phyloP scores from a whole-genome alignment of 2,888 invertebrate species.

The Ryuthela nishihirai region DNA sequence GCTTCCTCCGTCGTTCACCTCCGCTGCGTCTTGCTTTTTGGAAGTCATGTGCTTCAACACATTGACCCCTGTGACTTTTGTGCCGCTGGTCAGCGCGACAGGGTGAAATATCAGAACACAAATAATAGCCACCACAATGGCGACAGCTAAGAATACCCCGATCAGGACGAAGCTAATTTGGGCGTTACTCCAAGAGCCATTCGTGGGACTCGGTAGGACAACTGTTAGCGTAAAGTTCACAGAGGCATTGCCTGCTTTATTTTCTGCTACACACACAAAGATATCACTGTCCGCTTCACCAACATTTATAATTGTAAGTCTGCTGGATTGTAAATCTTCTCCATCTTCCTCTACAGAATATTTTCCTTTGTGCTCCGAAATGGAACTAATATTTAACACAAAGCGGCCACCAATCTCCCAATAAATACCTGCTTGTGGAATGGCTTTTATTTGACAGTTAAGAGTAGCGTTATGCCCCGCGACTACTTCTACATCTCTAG shows the following conservation, averaged over 20 bases:
- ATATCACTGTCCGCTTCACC: constrained; percentile 72
- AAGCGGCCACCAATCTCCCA: constrained; percentile 78
- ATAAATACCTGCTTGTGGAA: constrained; percentile 73
- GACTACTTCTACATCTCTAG: constrained; percentile 65
- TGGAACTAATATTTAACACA: constrained; percentile 16
- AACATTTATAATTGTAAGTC: constrained; percentile 72
- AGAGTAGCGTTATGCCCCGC: constrained; percentile 83
- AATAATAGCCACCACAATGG: constrained; percentile 57
- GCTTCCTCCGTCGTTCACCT: constrained; percentile 22
- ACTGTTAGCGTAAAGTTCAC: constrained; percentile 85
- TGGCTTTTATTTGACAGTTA: constrained; percentile 72
- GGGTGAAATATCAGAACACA: constrained; percentile 38
- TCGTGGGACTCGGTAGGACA: constrained; percentile 51
- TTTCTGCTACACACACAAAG: constrained; percentile 82
- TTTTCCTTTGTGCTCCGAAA: constrained; percentile 39
- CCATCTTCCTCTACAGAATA: constrained; percentile 9
- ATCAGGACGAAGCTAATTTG: constrained; percentile 68
- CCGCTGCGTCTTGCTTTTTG: constrained; percentile 29
- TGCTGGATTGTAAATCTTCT: constrained; percentile 55
- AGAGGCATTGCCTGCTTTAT: constrained; percentile 79
- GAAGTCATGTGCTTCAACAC: constrained; percentile 33
- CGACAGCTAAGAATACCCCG: constrained; percentile 61
- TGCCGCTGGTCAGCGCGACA: constrained; percentile 12
- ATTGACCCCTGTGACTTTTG: constrained; percentile 32
- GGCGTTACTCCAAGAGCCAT: constrained; percentile 53